Conservation (phyloP, 2,888 invertebrate species). For the Caenorhabditis zanzibari region DNA sequence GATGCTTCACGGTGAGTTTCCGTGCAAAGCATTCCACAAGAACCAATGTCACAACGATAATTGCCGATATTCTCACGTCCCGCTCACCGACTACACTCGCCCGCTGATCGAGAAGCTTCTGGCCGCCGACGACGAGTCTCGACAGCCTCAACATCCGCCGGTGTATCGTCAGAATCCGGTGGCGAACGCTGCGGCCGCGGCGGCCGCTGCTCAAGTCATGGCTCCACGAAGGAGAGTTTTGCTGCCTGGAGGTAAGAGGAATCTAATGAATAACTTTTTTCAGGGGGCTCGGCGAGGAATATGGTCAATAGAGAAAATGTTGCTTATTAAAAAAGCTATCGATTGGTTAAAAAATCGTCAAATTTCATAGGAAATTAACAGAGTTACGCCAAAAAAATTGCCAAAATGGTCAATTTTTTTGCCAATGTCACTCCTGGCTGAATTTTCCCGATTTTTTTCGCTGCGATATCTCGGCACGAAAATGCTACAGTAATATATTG, state of each 20-base stretch:
- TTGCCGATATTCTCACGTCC: slow-evolving; percentile 81
- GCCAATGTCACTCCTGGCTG: too few species aligned
- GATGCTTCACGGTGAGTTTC: slow-evolving; percentile 83
- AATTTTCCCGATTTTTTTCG: too few species aligned
- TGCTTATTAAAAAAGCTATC: too few species aligned
- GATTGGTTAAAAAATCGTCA: too few species aligned
- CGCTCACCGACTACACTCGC: slow-evolving; percentile 81
- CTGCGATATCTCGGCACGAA: too few species aligned
- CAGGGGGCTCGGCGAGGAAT: too few species aligned
- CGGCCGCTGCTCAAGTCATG: slow-evolving; percentile 50
- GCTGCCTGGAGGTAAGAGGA: slow-evolving; percentile 69
- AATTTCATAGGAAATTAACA: too few species aligned
- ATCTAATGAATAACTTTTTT: neutral
- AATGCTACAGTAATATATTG: too few species aligned
- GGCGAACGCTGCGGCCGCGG: slow-evolving; percentile 52
- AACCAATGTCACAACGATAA: slow-evolving; percentile 79
- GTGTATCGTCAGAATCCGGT: slow-evolving; percentile 55
- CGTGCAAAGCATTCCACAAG: slow-evolving; percentile 81
- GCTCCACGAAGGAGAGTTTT: slow-evolving; percentile 75
- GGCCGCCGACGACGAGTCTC: slow-evolving; percentile 66
- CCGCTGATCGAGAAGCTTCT: slow-evolving; percentile 78
- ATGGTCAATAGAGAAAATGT: too few species aligned
- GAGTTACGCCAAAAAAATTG: too few species aligned
- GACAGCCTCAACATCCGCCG: slow-evolving; percentile 32
- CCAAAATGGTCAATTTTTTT: too few species aligned